A percentile compares a stretch with the other conserved stretches of the same genome.
Conservation (phyloP, 2,797 vertebrate genomes). For the Lagorchestes hirsutus region DNA sequence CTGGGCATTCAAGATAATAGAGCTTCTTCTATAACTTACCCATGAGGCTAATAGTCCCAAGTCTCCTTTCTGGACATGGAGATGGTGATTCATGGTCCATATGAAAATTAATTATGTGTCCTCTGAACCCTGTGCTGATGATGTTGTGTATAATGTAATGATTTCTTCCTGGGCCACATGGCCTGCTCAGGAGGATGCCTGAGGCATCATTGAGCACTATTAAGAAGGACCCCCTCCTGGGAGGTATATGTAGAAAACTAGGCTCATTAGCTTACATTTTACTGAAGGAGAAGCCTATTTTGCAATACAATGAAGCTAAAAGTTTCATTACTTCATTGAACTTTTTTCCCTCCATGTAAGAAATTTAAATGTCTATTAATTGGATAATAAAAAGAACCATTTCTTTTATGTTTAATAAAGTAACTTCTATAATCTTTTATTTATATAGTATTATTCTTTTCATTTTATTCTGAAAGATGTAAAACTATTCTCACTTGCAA, state of each 20-base stretch:
- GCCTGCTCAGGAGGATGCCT: slow-evolving; percentile 7
- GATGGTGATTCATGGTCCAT: background rate
- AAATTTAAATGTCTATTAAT: slow-evolving; percentile 78
- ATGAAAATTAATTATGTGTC: background rate
- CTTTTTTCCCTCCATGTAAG: slow-evolving; percentile 69
- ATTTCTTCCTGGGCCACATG: background rate
- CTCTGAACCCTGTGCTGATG: background rate
- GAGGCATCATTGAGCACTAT: slow-evolving; percentile 7
- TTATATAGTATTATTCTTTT: slow-evolving; percentile 78
- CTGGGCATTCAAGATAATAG: background rate
- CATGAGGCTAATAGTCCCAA: background rate
- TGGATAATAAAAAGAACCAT: slow-evolving; percentile 78
- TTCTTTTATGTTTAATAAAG: slow-evolving; percentile 78
- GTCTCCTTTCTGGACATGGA: background rate
- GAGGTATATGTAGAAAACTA: slow-evolving; percentile 23
- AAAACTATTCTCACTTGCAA: slow-evolving; percentile 73
- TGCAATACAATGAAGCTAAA: slow-evolving; percentile 77
- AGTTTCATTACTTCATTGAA: slow-evolving; percentile 72
- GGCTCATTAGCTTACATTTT: slow-evolving; percentile 68
- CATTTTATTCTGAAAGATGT: slow-evolving; percentile 70
- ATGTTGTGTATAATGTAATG: background rate
- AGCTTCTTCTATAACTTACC: background rate
- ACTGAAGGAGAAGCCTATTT: slow-evolving; percentile 69
- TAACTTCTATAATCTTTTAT: slow-evolving; percentile 79
- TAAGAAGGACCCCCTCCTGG: slow-evolving; percentile 11